Base-by-base conservation (phyloP, 2,113 vertebrate species). In the Heterotis niloticus region DNA sequence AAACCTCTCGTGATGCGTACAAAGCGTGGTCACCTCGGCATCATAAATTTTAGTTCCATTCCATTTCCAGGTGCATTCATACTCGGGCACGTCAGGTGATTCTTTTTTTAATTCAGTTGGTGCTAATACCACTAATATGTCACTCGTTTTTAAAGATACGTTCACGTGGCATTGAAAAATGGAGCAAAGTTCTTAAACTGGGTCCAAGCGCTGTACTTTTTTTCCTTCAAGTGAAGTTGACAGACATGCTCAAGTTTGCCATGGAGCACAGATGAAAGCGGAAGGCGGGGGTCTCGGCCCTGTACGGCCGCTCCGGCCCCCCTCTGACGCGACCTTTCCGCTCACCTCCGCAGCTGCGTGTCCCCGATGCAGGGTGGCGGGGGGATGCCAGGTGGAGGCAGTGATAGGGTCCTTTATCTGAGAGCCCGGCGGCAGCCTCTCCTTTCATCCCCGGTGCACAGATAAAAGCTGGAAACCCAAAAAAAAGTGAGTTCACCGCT, bases 391-490 rank as follows among this genome's bases (percentile, higher is more conserved):
- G 28, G 71, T n/a, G 51, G 62, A 67, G 71, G 13, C 26, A 17
- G 17, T 0, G 71, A 51, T 72, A 65, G 70, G 34, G 78, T 5
- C 34, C 7, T 54, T 67, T 75, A 74, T 67, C 78, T 73, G 20
- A 34, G 70, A 67, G 64, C 64, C 29, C 12, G 59, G 51, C 56
- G 17, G 10, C 51, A 12, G 24, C 62, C 12, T 29, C 67, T 66
- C 62, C 11, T 78, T 70, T 78, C 64, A 67, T 75, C 78, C 59
- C 23, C 23, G 0, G 23, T 5, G 11, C 14, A 13, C 62, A 79
- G 69, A 79, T 79, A 74, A 79, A 64, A 75, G 70, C 34, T 26
- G 66, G 65, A 67, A 64, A 67, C 60, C 34, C 18, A 44, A 28
- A 75, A 70, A n/a, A 34, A 5, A 60, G 57, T 1, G 24, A 54